Base-by-base conservation (phyloP, 2,797 vertebrate genomes). In the Cyprinella venusta region DNA sequence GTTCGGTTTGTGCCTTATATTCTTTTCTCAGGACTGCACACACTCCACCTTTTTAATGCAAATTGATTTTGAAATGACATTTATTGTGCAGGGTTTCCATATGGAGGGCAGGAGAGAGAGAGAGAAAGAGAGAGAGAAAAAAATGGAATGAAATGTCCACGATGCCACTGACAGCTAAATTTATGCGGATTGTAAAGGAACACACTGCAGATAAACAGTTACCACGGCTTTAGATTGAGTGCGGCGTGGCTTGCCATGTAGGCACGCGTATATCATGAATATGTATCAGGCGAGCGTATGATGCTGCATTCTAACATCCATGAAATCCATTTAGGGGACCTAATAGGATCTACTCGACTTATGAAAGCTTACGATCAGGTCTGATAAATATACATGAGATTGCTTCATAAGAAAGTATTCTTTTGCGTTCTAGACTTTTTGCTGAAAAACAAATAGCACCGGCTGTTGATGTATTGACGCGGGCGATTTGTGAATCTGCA, bases 291-390 rank as follows among this genome's bases (percentile, higher is more conserved):
- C 90, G 74, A 88, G 88, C 84, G 87, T 92, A 90, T 91, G 90
- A 93, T 90, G 89, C 87, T 85, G 85, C 91, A 91, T 91, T 93
- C 91, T 92, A 93, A 94, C 93, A 92, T 87, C 93, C 93, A 89
- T 95, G 93, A 90, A 92, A 94, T 94, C 94, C 92, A 94, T 92
- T 95, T 93, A 91, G 92, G 90, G 89, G 70, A 89, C 86, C 85
- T 94, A 94, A 94, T 92, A 93, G 94, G 93, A 95, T 94, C 92
- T 93, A 89, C 88, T 91, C 84, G 90, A 91, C 88, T 91, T 90
- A 87, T 84, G 81, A 87, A 90, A 88, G 88, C 89, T 61, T 67
- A 84, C 88, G 86, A 84, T 91, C 89, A 87, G 89, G 88, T 90
- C 88, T 82, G 87, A 84, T 88, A 87, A 89, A 87, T 88, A 87